phyloP scores from a whole-genome alignment of 2,888 invertebrate species.

The Furcula furcula region DNA sequence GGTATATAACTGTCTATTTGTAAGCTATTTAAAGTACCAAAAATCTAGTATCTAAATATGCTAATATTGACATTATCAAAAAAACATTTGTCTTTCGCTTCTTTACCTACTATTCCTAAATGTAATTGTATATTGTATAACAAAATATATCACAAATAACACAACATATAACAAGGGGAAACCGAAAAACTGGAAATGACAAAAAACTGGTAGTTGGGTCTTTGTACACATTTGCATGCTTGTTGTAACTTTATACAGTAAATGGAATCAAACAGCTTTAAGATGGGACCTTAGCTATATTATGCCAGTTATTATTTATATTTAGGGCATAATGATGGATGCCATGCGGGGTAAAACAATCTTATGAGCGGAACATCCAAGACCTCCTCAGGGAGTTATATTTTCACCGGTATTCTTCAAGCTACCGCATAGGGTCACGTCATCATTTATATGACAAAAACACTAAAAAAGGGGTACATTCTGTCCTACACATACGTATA shows the following conservation, averaged over 20 bases:
- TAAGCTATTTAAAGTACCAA: constrained; percentile 14
- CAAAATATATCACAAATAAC: constrained; percentile 48
- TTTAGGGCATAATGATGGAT: constrained; percentile 26
- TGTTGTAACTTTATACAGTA: constrained; percentile 29
- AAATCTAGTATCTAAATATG: not conserved
- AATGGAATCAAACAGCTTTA: constrained; percentile 16
- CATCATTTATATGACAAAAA: constrained; percentile 40
- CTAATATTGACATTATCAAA: not conserved
- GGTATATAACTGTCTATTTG: constrained; percentile 6
- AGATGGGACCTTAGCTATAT: constrained; percentile 10
- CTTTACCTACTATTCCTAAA: constrained; percentile 19
- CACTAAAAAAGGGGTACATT: constrained; percentile 66
- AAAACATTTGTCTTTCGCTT: not conserved
- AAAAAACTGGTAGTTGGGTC: constrained; percentile 28
- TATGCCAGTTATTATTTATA: constrained; percentile 19
- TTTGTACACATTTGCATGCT: constrained; percentile 41
- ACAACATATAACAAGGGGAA: constrained; percentile 46
- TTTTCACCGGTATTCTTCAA: constrained; percentile 33
- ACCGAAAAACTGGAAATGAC: constrained; percentile 32
- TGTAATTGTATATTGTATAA: constrained; percentile 32
- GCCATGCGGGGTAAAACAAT: constrained; percentile 60
- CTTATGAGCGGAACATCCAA: constrained; percentile 19
- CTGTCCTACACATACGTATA: constrained; percentile 62
- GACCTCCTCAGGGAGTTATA: constrained; percentile 22
- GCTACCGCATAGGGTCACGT: constrained; percentile 32